phyloP scores from a whole-genome alignment of 2,113 vertebrate species.

The Gallinago paraguaiae region DNA sequence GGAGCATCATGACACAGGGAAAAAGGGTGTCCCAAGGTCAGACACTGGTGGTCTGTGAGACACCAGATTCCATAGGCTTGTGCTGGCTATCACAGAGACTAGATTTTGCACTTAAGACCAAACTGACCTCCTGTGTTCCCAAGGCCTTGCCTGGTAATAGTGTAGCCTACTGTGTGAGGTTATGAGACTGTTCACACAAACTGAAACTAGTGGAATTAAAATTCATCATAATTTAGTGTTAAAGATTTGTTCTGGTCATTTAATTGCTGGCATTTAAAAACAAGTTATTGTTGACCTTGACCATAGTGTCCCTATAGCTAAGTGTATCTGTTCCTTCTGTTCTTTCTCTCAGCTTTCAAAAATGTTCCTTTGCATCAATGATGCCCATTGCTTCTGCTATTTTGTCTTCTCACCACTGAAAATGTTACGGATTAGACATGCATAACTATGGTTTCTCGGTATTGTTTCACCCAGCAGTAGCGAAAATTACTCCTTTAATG shows the following conservation, averaged over 20 bases:
- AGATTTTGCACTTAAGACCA: neutral
- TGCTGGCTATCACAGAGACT: neutral
- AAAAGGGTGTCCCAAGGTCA: neutral
- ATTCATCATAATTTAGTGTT: neutral
- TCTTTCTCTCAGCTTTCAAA: neutral
- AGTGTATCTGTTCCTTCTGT: neutral
- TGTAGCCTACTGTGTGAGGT: neutral
- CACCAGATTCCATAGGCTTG: neutral
- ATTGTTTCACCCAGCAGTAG: neutral
- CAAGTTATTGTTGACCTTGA: neutral
- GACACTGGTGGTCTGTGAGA: neutral
- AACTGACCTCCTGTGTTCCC: neutral
- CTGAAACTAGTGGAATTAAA: neutral
- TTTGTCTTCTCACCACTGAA: neutral
- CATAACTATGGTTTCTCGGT: neutral
- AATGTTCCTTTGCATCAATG: neutral
- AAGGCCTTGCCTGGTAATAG: neutral
- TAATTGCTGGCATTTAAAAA: neutral
- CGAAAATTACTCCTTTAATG: neutral
- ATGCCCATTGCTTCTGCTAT: neutral
- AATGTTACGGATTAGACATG: neutral
- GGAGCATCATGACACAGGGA: accelerated
- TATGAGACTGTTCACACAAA: neutral
- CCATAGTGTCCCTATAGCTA: neutral
- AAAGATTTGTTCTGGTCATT: neutral